Evolutionary conservation across 1,140 invertebrate genomes (phyloP).

Genomic region (Nasonia longicornis): DNA sequence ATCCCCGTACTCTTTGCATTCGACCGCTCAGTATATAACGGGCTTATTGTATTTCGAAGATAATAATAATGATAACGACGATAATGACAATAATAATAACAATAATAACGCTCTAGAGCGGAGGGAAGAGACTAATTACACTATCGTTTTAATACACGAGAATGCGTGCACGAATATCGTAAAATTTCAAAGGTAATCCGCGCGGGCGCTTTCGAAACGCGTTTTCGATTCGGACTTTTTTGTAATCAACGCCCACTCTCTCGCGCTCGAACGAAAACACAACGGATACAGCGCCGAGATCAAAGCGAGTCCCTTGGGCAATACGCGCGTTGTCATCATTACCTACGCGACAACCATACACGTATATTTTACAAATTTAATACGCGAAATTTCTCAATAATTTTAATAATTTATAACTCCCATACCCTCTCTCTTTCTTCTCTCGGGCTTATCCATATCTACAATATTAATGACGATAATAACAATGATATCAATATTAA

Average conservation of each 20-base stretch:
- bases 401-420: background rate
- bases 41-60: background rate
- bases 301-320: constrained; percentile 19
- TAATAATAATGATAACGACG: background rate
- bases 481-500: constrained; percentile 11
- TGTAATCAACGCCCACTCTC: background rate
- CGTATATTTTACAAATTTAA: background rate
- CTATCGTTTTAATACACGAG: background rate
- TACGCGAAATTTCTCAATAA: background rate
- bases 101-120: background rate
- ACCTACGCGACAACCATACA: background rate
- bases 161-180: background rate
- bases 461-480: background rate
- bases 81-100: background rate
- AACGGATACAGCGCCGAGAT: background rate
- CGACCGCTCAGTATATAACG: background rate
- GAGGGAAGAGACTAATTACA: background rate
- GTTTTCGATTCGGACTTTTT: constrained; percentile 1
- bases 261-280: background rate
- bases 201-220: background rate
- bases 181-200: constrained; percentile 3
- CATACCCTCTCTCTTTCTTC: background rate
- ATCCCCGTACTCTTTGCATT: too few species aligned
- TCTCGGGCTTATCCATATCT: background rate
- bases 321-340: background rate